Base-by-base conservation (phyloP, 2,113 vertebrate species). In the Beaufortia kweichowensis region DNA sequence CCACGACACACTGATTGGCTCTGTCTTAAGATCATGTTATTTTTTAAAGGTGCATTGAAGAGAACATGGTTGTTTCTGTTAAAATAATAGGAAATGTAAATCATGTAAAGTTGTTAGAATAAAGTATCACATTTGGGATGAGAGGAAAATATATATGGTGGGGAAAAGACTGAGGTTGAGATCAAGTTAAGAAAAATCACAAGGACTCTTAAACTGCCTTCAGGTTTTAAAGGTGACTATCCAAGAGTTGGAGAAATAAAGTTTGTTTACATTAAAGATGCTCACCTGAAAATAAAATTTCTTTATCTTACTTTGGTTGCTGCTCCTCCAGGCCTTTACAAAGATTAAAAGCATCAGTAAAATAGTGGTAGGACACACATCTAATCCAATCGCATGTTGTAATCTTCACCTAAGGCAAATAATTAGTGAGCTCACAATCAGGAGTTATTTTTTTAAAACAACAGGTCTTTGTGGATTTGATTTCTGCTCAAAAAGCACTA, bases 331-430 rank as follows among this genome's bases (percentile, higher is more conserved):
- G 48, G 39, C 64, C 39, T 70, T 79, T 35, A 55, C 29, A 68
- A 71, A 79, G 31, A 17, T 53, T 59, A 19, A 82, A 79, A 79
- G 60, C 63, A 55, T 46, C 73, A 63, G 74, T 63, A 23, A 72
- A 65, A 21, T 76, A 43, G 6, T 23, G 50, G 21, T 35, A 50
- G 31, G 72, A 68, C 70, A 76, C 50, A 46, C 76, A 69, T 21
- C 46, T 79, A 79, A 82, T 82, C 80, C 74, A 78, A 75, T 82
- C 28, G 41, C 29, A 69, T 29, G 66, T 33, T 60, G 33, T 75
- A 59, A 69, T 75, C 68, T 69, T 11, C 55, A 59, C 76, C 76
- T 35, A 53, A 77, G 69, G 80, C 71, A 82, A 75, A 26, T 24
- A 35, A 57, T 82, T 62, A 78, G 76, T 70, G 59, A n/a, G 28